phyloP scores from a whole-genome alignment of 2,797 vertebrate genomes.

The Oceanodroma leucorhoa region DNA sequence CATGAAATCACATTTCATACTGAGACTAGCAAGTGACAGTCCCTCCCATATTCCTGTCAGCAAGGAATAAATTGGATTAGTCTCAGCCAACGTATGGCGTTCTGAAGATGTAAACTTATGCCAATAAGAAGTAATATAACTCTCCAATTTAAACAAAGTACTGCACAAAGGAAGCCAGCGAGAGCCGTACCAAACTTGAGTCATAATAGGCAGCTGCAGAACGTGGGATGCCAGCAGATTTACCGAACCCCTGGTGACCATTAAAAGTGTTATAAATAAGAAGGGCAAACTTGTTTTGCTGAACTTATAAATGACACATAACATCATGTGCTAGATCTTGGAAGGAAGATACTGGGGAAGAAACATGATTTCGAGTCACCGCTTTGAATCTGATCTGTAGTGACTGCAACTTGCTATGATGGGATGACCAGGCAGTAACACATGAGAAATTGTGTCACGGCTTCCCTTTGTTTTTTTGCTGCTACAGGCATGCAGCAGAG shows the following conservation, averaged over 20 bases:
- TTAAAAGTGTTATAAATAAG: neutral
- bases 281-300: conserved; percentile 39
- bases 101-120: conserved; percentile 44
- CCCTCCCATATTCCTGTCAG: conserved; percentile 54
- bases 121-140: conserved; percentile 53
- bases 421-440: neutral
- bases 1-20: conserved; percentile 56
- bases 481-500: neutral
- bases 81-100: conserved; percentile 11
- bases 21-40: conserved; percentile 39
- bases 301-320: neutral
- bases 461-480: neutral
- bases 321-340: neutral
- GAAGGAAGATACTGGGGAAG: neutral
- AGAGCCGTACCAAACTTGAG: conserved; percentile 32
- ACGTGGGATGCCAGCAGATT: conserved; percentile 2
- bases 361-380: neutral
- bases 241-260: neutral
- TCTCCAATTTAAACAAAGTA: conserved; percentile 50
- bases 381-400: neutral
- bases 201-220: conserved; percentile 58
- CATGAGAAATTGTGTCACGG: accelerated
- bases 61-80: conserved; percentile 54
- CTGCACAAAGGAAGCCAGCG: conserved; percentile 32
- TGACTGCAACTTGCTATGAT: neutral